Evolutionary conservation across 1,140 invertebrate species (phyloP).

Genomic region (Bombus haemorrhoidalis): DNA sequence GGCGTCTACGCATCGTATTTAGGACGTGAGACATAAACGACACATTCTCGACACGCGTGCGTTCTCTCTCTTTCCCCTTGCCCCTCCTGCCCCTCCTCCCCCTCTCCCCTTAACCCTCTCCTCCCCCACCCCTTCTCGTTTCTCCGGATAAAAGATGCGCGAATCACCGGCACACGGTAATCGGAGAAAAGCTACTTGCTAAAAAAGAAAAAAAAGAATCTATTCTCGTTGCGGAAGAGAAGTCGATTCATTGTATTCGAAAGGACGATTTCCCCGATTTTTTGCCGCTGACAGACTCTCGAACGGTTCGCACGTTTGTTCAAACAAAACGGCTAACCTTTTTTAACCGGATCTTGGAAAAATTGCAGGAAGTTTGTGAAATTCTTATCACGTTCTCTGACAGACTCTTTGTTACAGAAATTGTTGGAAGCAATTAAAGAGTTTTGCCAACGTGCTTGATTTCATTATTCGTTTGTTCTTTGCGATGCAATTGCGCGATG

Average conservation of each 20-base stretch:
- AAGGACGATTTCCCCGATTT: background rate
- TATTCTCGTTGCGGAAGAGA: slow-evolving; percentile 18
- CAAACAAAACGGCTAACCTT: background rate
- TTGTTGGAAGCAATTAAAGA: background rate
- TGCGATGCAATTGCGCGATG: too few species aligned
- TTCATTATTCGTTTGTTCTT: background rate
- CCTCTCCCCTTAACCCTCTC: too few species aligned
- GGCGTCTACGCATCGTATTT: slow-evolving; percentile 33
- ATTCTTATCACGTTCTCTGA: background rate
- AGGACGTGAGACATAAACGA: slow-evolving; percentile 52
- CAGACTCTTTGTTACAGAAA: background rate
- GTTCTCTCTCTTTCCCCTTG: background rate
- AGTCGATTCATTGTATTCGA: slow-evolving; percentile 36
- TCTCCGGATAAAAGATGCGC: slow-evolving; percentile 5
- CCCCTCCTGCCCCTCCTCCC: background rate
- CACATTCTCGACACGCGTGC: slow-evolving; percentile 36
- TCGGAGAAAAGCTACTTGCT: slow-evolving; percentile 1
- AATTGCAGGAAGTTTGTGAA: slow-evolving; percentile 1
- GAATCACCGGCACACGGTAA: slow-evolving; percentile 6
- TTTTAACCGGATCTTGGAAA: background rate
- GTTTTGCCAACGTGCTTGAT: background rate
- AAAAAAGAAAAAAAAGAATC: too few species aligned
- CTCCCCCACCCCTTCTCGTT: accelerated
- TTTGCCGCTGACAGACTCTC: background rate
- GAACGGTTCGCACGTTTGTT: background rate